Evolutionary conservation across 2,797 vertebrate species (phyloP), one percentile per base, ranked within the genome.

Genomic region (Morus bassanus): DNA sequence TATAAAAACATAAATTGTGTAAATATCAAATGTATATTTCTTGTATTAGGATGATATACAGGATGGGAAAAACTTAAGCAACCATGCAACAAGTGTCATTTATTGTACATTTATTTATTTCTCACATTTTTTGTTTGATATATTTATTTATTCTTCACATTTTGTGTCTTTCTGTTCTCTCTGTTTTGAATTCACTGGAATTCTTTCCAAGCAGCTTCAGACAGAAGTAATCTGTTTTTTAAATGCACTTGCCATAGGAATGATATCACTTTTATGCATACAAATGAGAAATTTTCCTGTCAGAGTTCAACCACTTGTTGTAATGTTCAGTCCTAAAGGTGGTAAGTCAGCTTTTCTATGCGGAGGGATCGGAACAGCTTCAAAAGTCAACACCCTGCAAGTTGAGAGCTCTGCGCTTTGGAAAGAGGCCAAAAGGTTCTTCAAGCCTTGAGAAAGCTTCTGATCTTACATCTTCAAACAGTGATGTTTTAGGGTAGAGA

Each of bases 401-500:
- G 51, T 10, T 57, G 27, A 39, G 51, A 89, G 13, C 57, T 88
- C n/a, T 91, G 37, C 22, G n/a, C 37, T 92, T 94, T 78, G 67
- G 46, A 85, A 89, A 73, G 75, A 79, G 67, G 65, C 70, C 91
- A 85, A 73, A 83, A 96, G 54, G n/a, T 93, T 93, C 72, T 89
- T 83, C 61, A 81, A 88, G 11, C 15, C 28, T 73, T 6, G 12
- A 85, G 61, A 78, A 94, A 92, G 19, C 75, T 82, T 91, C 85
- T 87, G 63, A 82, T 64, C 65, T 90, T 68, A 28, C 11, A 18
- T 84, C 68, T 91, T 94, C 70, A 92, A 91, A 67, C 37, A 73
- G 18, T 24, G 11, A 68, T 68, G 30, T 54, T 75, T 93, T 54
- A 89, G 53, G 46, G 37, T 67, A 85, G 27, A 89, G 53, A 82